Evolutionary conservation across 2,888 invertebrate species (phyloP).

Genomic region (Drosophila meridiana): DNA sequence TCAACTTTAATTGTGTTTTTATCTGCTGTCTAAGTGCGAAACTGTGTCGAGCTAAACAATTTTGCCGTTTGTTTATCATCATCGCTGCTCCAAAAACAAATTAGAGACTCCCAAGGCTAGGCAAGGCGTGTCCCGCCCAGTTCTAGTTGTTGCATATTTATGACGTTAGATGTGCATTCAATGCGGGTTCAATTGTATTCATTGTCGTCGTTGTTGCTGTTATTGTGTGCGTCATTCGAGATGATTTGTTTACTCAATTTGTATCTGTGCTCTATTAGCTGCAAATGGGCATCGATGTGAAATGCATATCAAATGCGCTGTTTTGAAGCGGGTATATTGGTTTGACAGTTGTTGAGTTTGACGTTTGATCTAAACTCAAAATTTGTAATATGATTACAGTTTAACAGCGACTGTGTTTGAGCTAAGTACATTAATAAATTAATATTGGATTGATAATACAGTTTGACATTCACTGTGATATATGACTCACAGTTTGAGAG

Average conservation of each 20-base stretch:
- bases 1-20: constrained; percentile 68
- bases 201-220: background rate
- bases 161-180: constrained; percentile 36
- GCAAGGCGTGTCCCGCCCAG: constrained; percentile 25
- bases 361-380: background rate
- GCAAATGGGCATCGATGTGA: background rate
- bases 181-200: constrained; percentile 17
- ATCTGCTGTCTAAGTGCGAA: constrained; percentile 67
- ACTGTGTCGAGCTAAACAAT: constrained; percentile 54
- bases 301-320: background rate
- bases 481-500: background rate
- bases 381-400: background rate
- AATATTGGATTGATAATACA: background rate
- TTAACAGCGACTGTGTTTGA: background rate
- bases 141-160: constrained; percentile 45
- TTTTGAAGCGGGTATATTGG: background rate
- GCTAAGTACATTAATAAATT: too few relatives aligned
- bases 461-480: background rate
- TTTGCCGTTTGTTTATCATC: constrained; percentile 4
- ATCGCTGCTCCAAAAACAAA: constrained; percentile 23
- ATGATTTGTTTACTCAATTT: constrained; percentile 14
- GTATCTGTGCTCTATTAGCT: constrained; percentile 5
- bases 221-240: constrained; percentile 10
- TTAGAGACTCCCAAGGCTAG: constrained; percentile 39
- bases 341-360: background rate